phyloP scores from a whole-genome alignment of 2,888 invertebrate species.

The Parnassius orleans region DNA sequence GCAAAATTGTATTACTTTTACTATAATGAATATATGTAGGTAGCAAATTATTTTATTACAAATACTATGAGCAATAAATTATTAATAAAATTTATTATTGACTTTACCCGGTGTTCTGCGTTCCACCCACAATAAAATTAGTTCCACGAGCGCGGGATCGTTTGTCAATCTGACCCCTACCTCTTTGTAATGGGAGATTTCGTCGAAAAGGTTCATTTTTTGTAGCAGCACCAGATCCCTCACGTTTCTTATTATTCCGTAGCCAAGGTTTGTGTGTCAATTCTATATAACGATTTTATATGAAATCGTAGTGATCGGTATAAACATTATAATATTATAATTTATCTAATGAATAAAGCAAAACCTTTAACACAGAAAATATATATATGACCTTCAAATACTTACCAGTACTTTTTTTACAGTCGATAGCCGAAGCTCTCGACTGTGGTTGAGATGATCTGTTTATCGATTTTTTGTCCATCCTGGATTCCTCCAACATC shows the following conservation, averaged over 20 bases:
- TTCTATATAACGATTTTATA: conserved; percentile 45
- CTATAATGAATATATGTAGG: not conserved
- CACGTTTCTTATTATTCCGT: conserved; percentile 83
- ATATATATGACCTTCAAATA: conserved; percentile 45
- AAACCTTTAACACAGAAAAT: not conserved
- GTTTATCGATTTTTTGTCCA: conserved; percentile 89
- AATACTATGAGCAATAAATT: conserved; percentile 6
- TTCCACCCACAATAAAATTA: conserved; percentile 81
- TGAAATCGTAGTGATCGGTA: conserved; percentile 15
- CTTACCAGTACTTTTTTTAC: conserved; percentile 87
- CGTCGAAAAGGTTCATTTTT: conserved; percentile 83
- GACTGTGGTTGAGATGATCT: conserved; percentile 85
- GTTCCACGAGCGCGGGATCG: conserved; percentile 84
- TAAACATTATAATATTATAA: not conserved
- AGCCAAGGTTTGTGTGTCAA: conserved; percentile 82
- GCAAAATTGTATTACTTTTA: not conserved
- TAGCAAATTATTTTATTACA: not conserved
- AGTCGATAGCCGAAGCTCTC: conserved; percentile 87
- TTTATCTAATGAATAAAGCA: conserved; percentile 1
- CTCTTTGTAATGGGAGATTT: conserved; percentile 85
- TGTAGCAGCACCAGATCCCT: conserved; percentile 78
- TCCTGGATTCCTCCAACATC: conserved; percentile 82
- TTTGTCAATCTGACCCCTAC: conserved; percentile 85
- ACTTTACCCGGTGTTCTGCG: conserved; percentile 84
- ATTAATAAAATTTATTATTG: not conserved